Conservation (phyloP, 2,888 invertebrate species). For the Drosophila maculinotata region DNA sequence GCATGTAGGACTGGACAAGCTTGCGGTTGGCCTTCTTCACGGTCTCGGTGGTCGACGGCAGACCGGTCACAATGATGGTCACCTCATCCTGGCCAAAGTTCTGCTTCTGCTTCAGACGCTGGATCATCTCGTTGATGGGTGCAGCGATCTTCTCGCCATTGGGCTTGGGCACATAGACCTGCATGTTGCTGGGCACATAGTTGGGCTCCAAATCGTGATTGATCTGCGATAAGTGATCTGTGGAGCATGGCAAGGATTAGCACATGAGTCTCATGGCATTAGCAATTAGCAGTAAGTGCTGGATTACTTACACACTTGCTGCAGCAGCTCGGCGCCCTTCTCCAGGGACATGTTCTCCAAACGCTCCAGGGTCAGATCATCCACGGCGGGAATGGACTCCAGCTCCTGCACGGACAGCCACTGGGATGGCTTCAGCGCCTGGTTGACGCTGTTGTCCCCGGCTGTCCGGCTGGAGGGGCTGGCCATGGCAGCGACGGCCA, state of each 20-base stretch:
- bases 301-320: slow-evolving; percentile 75
- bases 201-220: slow-evolving; percentile 68
- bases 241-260: no score
- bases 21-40: slow-evolving; percentile 73
- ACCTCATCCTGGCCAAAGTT: slow-evolving; percentile 79
- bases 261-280: not conserved
- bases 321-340: slow-evolving; percentile 74
- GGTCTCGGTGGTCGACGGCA: slow-evolving; percentile 69
- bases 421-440: slow-evolving; percentile 70
- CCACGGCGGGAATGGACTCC: slow-evolving; percentile 74
- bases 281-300: no score
- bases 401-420: slow-evolving; percentile 74
- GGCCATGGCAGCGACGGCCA: slow-evolving; percentile 66
- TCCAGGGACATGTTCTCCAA: slow-evolving; percentile 74
- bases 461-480: slow-evolving; percentile 37
- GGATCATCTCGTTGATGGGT: slow-evolving; percentile 64
- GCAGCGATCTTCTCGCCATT: slow-evolving; percentile 62
- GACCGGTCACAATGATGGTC: slow-evolving; percentile 80
- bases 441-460: slow-evolving; percentile 48
- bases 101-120: slow-evolving; percentile 57
- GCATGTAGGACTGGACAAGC: slow-evolving; percentile 77
- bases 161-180: slow-evolving; percentile 51
- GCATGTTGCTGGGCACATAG: slow-evolving; percentile 65
- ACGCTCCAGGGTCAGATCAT: slow-evolving; percentile 68
- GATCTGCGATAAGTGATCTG: slow-evolving; percentile 78